These are phyloP conservation scores for Morone saxatilis DNA, from an alignment of 2,113 vertebrate genomes.

Conservation along the genomic window DNA sequence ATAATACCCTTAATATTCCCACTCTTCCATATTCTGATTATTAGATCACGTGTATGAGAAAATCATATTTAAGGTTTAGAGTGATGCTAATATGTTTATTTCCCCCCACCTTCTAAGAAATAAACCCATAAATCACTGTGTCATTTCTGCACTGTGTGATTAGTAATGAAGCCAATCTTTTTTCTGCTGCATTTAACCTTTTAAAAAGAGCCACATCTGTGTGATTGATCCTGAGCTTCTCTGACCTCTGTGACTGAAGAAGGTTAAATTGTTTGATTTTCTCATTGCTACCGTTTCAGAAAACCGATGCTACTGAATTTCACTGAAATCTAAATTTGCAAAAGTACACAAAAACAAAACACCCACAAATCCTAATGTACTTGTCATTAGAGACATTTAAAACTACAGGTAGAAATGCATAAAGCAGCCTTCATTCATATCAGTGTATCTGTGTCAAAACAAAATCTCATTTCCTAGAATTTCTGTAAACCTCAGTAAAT, in stretches of 20 bases:
- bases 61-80: background rate
- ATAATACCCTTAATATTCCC: background rate
- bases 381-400: background rate
- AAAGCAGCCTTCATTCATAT: background rate
- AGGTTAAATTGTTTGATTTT: background rate
- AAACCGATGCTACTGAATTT: background rate
- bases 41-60: background rate
- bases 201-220: background rate
- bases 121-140: background rate
- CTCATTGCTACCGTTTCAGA: background rate
- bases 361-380: too few relatives aligned
- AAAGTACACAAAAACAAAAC: too few relatives aligned
- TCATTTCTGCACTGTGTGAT: background rate
- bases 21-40: background rate
- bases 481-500: too few relatives aligned
- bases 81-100: background rate
- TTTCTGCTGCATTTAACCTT: slow-evolving; percentile 11
- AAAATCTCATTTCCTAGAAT: too few relatives aligned
- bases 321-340: background rate
- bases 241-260: background rate
- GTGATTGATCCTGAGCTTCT: background rate
- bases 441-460: too few relatives aligned
- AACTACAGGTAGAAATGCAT: background rate
- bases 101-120: background rate
- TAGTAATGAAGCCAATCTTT: background rate